Conservation (phyloP, 2,113 vertebrate species). For the Zonotrichia leucophrys region DNA sequence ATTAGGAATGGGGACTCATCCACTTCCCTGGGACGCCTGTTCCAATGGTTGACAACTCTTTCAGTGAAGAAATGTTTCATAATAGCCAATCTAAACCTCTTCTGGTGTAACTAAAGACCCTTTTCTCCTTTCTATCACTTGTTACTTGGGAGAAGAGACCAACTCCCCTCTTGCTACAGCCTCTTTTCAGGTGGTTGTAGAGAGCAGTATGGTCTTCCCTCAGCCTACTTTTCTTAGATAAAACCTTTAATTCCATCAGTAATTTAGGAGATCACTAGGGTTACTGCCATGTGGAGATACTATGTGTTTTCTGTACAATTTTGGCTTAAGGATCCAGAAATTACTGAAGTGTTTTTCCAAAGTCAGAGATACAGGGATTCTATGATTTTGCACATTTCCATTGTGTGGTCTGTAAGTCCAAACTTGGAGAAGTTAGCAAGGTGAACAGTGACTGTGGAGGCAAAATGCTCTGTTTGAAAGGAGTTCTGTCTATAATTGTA, state of each 20-base stretch:
- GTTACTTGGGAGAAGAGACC: neutral
- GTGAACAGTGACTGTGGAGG: neutral
- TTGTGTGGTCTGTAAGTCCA: neutral
- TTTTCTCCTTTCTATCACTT: neutral
- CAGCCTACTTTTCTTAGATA: neutral
- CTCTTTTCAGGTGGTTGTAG: neutral
- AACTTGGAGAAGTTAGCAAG: neutral
- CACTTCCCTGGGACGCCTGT: neutral
- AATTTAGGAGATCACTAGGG: neutral
- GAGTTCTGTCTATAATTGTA: neutral
- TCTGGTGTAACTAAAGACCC: neutral
- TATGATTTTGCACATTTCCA: neutral
- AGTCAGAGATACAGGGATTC: neutral
- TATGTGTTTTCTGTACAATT: neutral
- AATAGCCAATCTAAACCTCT: neutral
- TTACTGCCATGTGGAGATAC: neutral
- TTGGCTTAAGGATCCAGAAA: neutral
- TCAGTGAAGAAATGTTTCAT: neutral
- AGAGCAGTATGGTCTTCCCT: neutral
- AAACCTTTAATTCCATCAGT: neutral
- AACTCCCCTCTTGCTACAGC: fast-evolving
- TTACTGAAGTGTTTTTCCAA: neutral
- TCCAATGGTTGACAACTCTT: neutral
- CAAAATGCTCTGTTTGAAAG: neutral
- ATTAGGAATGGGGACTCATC: neutral